Evolutionary conservation across 2,797 vertebrate genomes (phyloP).

Genomic region (Cryptoblepharus egeriae): DNA sequence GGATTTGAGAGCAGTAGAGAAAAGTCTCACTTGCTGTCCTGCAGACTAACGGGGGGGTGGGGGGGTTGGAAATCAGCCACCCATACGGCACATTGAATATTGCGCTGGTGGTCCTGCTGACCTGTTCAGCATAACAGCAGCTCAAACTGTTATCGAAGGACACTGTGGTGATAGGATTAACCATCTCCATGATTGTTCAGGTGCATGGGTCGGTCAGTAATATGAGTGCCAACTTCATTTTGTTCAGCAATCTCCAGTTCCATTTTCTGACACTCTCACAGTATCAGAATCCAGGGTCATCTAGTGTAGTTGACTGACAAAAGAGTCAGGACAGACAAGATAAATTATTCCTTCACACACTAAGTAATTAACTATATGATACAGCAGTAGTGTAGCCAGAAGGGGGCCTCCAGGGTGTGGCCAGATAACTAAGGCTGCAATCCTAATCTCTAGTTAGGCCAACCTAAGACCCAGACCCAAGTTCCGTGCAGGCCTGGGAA

Average conservation of each 20-base stretch:
- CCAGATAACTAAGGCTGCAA: too few relatives aligned
- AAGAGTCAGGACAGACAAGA: too few relatives aligned
- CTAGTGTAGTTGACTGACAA: too few relatives aligned
- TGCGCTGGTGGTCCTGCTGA: background rate
- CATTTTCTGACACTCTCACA: too few relatives aligned
- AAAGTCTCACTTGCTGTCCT: conserved; percentile 14
- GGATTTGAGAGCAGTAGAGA: conserved; percentile 51
- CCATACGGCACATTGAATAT: conserved; percentile 41
- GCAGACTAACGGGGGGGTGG: conserved; percentile 37
- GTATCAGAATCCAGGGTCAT: too few relatives aligned
- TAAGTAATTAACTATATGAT: too few relatives aligned
- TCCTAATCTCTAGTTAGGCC: too few relatives aligned
- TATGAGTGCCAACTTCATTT: conserved; percentile 33
- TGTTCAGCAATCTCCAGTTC: background rate
- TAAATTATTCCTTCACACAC: too few relatives aligned
- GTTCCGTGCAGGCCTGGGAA: too few relatives aligned
- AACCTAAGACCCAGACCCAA: too few relatives aligned
- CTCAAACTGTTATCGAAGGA: conserved; percentile 12
- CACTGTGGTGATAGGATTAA: conserved; percentile 10
- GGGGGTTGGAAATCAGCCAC: conserved; percentile 59
- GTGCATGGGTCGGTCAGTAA: background rate
- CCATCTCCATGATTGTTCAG: background rate
- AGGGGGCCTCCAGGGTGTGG: too few relatives aligned
- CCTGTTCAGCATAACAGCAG: conserved; percentile 41
- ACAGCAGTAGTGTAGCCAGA: too few relatives aligned